Percentiles rank a stretch among this genome's conserved stretches.
Conservation (phyloP, 2,797 vertebrate species). For the Sebastes paucispinis region DNA sequence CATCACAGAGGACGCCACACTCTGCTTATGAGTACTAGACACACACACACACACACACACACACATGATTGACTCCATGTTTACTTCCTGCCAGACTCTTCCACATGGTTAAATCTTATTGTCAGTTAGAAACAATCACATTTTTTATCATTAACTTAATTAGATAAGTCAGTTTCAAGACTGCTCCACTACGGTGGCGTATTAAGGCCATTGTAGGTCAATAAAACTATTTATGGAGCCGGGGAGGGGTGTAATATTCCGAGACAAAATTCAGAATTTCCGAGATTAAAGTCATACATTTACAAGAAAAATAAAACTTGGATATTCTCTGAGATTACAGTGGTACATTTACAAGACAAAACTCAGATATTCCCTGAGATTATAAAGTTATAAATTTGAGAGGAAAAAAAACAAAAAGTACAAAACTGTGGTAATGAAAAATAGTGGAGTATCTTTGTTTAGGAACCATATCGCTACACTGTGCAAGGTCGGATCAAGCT, state of each 20-base stretch:
- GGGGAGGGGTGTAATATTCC: neutral
- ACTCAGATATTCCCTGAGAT: too few relatives aligned
- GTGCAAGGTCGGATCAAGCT: too few relatives aligned
- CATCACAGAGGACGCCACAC: slow-evolving; percentile 71
- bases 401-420: too few relatives aligned
- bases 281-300: neutral
- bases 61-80: neutral
- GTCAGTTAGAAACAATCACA: neutral
- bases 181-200: neutral
- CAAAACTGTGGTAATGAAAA: too few relatives aligned
- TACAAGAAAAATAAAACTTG: neutral
- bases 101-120: neutral
- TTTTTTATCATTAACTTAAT: neutral
- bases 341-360: too few relatives aligned
- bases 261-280: neutral
- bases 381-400: too few relatives aligned
- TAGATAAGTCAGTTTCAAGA: neutral
- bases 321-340: neutral
- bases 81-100: neutral
- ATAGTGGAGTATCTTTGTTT: too few relatives aligned
- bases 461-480: too few relatives aligned
- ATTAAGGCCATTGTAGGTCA: too few relatives aligned
- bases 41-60: too few relatives aligned
- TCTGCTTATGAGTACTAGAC: slow-evolving; percentile 64
- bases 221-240: too few relatives aligned